Conservation (phyloP, 2,888 invertebrate species). For the Tenthredo notha region DNA sequence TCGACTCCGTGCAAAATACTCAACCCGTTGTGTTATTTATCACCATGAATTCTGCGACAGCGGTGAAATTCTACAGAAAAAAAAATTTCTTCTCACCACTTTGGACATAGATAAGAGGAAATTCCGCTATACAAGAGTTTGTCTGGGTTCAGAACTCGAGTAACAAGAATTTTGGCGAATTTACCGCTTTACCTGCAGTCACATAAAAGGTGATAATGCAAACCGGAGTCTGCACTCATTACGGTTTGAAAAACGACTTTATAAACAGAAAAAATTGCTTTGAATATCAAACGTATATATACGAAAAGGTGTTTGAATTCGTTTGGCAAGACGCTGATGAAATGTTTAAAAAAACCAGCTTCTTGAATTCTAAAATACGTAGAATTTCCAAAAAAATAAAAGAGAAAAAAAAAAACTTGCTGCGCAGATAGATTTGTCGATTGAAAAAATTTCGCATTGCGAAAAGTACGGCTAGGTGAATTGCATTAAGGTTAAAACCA, state of each 20-base stretch:
- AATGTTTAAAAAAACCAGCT: neutral
- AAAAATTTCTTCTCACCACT: neutral
- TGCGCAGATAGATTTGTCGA: neutral
- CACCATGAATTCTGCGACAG: conserved; percentile 20
- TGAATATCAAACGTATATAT: neutral
- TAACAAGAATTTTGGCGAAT: neutral
- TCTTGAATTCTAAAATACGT: neutral
- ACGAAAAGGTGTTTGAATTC: neutral
- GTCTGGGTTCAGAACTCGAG: neutral
- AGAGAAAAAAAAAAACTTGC: neutral
- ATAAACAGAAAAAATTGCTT: neutral
- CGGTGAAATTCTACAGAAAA: conserved; percentile 21
- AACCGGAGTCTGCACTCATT: neutral
- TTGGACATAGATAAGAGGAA: neutral
- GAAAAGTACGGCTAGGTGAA: neutral
- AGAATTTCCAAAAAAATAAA: neutral
- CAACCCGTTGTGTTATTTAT: conserved; percentile 39
- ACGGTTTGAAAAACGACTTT: neutral
- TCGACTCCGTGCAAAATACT: conserved; percentile 33
- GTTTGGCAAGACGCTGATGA: neutral
- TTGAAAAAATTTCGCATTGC: neutral
- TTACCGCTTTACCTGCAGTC: neutral
- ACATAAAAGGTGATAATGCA: neutral
- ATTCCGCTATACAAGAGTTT: neutral
- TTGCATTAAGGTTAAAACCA: conserved; percentile 3